Evolutionary conservation across 92 coral and sea anemone species (phyloP).

Genomic region (Siderastrea radians): DNA sequence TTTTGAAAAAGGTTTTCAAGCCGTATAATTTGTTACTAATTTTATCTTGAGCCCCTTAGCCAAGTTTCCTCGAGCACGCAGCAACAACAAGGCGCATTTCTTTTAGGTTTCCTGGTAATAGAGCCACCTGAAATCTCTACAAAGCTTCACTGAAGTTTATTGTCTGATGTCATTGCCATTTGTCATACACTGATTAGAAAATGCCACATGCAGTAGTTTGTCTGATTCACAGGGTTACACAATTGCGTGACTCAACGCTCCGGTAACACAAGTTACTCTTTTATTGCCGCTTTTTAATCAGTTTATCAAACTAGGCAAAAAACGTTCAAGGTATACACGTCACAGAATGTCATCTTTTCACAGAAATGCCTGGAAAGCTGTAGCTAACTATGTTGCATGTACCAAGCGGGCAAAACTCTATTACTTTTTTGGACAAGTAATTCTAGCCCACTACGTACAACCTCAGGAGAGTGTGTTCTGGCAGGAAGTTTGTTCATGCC

Average conservation of each 20-base stretch:
- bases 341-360: too few relatives aligned
- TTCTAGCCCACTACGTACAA: too few relatives aligned
- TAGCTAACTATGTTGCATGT: too few relatives aligned
- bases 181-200: not conserved
- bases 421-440: too few relatives aligned
- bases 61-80: not conserved
- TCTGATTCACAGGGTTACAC: not conserved
- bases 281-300: too few relatives aligned
- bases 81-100: slow-evolving; percentile 2
- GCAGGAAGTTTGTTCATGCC: not conserved
- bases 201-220: not conserved
- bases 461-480: too few relatives aligned
- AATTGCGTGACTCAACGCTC: not conserved
- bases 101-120: not conserved
- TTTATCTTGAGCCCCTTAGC: too few relatives aligned
- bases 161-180: slow-evolving; percentile 15
- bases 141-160: slow-evolving; percentile 5
- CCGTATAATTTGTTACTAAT: slow-evolving; percentile 3
- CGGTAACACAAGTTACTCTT: too few relatives aligned
- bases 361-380: too few relatives aligned
- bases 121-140: not conserved
- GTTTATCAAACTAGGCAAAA: too few relatives aligned
- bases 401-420: too few relatives aligned
- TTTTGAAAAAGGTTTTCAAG: not conserved
- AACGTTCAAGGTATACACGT: too few relatives aligned